Evolutionary conservation across 2,888 invertebrate genomes (phyloP).

Genomic region (Portevinia maculata): DNA sequence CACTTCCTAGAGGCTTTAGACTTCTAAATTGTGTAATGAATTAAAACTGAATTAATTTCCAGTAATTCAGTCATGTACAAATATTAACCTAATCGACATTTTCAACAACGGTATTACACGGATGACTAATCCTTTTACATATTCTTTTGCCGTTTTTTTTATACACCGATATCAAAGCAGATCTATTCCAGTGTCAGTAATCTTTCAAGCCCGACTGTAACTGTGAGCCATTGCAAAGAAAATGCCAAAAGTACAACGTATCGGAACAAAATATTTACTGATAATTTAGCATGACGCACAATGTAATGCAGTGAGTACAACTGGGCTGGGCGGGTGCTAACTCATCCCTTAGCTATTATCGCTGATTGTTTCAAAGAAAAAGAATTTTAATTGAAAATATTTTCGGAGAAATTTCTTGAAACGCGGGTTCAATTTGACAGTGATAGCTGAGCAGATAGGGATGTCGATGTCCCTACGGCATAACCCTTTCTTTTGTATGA

Average conservation of each 20-base stretch:
- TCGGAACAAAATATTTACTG: conserved; percentile 35
- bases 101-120: too few relatives aligned
- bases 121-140: too few relatives aligned
- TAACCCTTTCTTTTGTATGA: too few relatives aligned
- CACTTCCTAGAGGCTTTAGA: too few relatives aligned
- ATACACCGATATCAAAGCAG: too few relatives aligned
- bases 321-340: conserved; percentile 7
- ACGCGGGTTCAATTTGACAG: conserved; percentile 23
- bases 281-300: conserved; percentile 26
- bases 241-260: conserved; percentile 14
- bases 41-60: too few relatives aligned
- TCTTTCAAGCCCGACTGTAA: neutral
- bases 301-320: neutral
- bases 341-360: conserved; percentile 12
- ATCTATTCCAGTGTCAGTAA: neutral
- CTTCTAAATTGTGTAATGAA: too few relatives aligned
- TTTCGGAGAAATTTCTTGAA: conserved; percentile 33
- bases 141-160: too few relatives aligned
- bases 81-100: too few relatives aligned
- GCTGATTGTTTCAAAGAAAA: conserved; percentile 48
- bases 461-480: conserved; percentile 47
- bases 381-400: conserved; percentile 66
- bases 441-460: conserved; percentile 37
- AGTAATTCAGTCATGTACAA: too few relatives aligned
- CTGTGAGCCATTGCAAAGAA: neutral